A percentile compares a stretch with the other conserved stretches of the same genome.
phyloP scores from a whole-genome alignment of 2,888 invertebrate species.

The Lacanobia oleracea region DNA sequence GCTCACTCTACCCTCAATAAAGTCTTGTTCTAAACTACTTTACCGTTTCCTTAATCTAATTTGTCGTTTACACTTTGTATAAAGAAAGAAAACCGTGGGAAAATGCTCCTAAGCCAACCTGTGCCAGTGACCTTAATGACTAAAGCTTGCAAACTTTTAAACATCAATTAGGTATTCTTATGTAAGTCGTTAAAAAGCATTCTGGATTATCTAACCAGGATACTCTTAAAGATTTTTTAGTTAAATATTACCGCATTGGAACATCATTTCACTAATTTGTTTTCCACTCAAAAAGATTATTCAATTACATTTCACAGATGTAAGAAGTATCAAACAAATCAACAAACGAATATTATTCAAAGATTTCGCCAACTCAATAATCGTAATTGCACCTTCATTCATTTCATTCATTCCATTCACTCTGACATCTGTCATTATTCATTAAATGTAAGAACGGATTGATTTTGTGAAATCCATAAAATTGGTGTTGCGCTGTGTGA shows the following conservation, averaged over 20 bases:
- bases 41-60: conserved; percentile 15
- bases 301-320: conserved; percentile 23
- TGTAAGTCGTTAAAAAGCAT: conserved; percentile 11
- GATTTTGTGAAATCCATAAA: conserved; percentile 59
- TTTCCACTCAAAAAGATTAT: conserved; percentile 34
- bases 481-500: conserved; percentile 49
- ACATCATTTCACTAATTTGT: conserved; percentile 13
- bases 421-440: conserved; percentile 49
- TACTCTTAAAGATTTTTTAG: neutral
- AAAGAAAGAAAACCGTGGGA: conserved; percentile 8
- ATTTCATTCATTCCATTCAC: conserved; percentile 45
- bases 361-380: conserved; percentile 42
- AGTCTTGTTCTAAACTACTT: conserved; percentile 20
- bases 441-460: conserved; percentile 50
- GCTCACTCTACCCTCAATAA: conserved; percentile 7
- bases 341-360: conserved; percentile 29
- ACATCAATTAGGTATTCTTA: conserved; percentile 34
- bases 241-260: neutral
- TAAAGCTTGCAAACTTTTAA: conserved; percentile 40
- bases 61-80: conserved; percentile 19
- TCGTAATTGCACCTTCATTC: conserved; percentile 48
- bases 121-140: conserved; percentile 46
- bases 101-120: conserved; percentile 14
- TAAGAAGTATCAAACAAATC: conserved; percentile 27
- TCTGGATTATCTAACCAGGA: conserved; percentile 1